phyloP scores from a whole-genome alignment of 2,113 vertebrate genomes.

The Pungitius pungitius region DNA sequence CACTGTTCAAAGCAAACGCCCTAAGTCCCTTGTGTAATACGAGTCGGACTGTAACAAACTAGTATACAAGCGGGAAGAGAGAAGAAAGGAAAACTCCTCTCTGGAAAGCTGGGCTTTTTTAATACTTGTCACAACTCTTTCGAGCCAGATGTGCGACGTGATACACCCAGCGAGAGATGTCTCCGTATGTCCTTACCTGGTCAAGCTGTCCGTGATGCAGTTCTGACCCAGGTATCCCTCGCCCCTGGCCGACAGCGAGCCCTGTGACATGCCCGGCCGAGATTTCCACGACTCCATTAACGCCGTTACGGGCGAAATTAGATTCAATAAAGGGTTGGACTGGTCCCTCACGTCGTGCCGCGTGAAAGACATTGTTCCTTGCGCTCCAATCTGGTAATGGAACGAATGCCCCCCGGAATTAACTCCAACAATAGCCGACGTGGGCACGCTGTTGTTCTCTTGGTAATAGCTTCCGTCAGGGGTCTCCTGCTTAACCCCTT shows the following conservation, averaged over 20 bases:
- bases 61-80: background rate
- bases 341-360: slow-evolving; percentile 92
- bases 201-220: slow-evolving; percentile 92
- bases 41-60: slow-evolving; percentile 41
- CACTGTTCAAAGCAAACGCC: slow-evolving; percentile 55
- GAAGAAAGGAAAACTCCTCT: slow-evolving; percentile 8
- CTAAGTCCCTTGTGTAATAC: slow-evolving; percentile 46
- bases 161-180: background rate
- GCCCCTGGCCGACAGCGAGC: slow-evolving; percentile 85
- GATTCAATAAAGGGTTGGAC: slow-evolving; percentile 94
- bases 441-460: slow-evolving; percentile 87
- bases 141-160: background rate
- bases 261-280: slow-evolving; percentile 87
- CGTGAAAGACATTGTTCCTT: slow-evolving; percentile 96
- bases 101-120: background rate
- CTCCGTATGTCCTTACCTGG: slow-evolving; percentile 76
- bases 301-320: slow-evolving; percentile 92
- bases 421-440: slow-evolving; percentile 96
- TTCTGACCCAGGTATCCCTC: slow-evolving; percentile 93
- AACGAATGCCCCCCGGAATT: slow-evolving; percentile 98
- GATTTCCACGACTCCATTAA: slow-evolving; percentile 98
- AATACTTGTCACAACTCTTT: slow-evolving; percentile 9
- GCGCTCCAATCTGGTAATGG: slow-evolving; percentile 99
- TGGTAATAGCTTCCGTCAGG: slow-evolving; percentile 94
- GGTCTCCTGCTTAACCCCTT: slow-evolving; percentile 96